Percentiles rank a stretch among this genome's conserved stretches.
Evolutionary conservation across 2,888 invertebrate genomes (phyloP).

Genomic region (Hymenopus coronatus): DNA sequence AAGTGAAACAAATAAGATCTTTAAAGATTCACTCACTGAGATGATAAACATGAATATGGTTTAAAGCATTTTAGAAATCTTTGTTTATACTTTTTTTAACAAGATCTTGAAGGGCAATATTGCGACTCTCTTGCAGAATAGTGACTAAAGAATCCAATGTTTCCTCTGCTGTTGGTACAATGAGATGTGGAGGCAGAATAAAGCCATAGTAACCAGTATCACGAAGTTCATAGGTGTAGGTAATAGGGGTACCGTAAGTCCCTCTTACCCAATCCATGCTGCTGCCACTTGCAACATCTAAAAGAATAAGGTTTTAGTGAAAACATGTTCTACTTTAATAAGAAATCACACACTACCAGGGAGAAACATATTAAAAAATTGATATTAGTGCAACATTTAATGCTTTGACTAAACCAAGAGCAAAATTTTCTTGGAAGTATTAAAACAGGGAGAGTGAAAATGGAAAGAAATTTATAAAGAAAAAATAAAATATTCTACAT

Average conservation of each 20-base stretch:
- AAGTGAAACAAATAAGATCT: too few relatives aligned
- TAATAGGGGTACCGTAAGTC: constrained; percentile 53
- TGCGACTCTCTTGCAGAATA: background rate
- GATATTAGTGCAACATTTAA: too few relatives aligned
- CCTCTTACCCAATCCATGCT: constrained; percentile 76
- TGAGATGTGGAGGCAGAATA: constrained; percentile 45
- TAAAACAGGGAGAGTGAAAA: too few relatives aligned
- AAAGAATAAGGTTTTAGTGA: background rate
- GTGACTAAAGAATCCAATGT: constrained; percentile 50
- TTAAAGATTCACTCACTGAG: background rate
- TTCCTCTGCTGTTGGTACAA: constrained; percentile 57
- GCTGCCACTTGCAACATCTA: constrained; percentile 65
- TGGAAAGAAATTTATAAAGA: too few relatives aligned
- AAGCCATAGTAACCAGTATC: constrained; percentile 49
- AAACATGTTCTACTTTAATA: too few relatives aligned
- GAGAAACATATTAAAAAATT: too few relatives aligned
- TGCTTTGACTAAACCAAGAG: too few relatives aligned
- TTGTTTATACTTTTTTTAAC: background rate
- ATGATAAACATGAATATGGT: background rate
- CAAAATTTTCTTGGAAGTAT: too few relatives aligned
- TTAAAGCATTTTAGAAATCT: background rate
- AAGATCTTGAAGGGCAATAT: background rate
- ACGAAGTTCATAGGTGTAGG: constrained; percentile 49
- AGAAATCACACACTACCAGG: too few relatives aligned
- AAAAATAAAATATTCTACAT: too few relatives aligned